phyloP scores from a whole-genome alignment of 2,888 invertebrate species.

The Leptura quadrifasciata region DNA sequence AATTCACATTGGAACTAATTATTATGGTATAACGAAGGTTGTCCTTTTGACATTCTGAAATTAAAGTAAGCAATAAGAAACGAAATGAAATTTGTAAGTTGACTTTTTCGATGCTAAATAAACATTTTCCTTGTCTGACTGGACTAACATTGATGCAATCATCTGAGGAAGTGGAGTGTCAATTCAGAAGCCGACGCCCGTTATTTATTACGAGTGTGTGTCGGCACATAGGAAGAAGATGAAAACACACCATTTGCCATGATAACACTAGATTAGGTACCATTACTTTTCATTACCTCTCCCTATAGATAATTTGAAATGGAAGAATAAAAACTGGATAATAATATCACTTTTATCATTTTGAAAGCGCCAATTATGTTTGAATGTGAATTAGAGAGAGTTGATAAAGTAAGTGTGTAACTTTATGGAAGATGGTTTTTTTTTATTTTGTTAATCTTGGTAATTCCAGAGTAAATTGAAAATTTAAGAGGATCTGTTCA shows the following conservation, averaged over 20 bases:
- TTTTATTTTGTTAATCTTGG: too few species aligned
- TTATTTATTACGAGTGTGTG: conserved; percentile 2
- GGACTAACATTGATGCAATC: conserved; percentile 4
- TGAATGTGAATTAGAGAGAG: conserved; percentile 8
- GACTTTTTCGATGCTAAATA: background rate
- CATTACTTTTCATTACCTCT: conserved; percentile 23
- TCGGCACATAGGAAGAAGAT: conserved; percentile 6
- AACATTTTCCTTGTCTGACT: background rate
- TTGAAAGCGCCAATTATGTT: conserved; percentile 2
- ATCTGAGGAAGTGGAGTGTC: background rate
- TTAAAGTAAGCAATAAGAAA: background rate
- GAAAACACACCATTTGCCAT: conserved; percentile 15
- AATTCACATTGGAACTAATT: too few species aligned
- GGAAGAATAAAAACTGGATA: conserved; percentile 24
- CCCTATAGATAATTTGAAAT: conserved; percentile 21
- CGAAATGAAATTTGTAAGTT: background rate
- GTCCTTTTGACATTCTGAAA: too few species aligned
- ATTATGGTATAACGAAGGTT: too few species aligned
- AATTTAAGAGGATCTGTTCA: too few species aligned
- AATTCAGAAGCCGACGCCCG: background rate
- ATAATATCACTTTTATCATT: conserved; percentile 34
- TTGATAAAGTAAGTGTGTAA: background rate
- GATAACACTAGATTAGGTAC: conserved; percentile 2
- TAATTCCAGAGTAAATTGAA: too few species aligned
- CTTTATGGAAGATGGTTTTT: background rate